Percentiles rank a stretch among this genome's conserved stretches.
phyloP scores from a whole-genome alignment of 92 coral and sea anemone genomes.

The Epizoanthus scotinus region DNA sequence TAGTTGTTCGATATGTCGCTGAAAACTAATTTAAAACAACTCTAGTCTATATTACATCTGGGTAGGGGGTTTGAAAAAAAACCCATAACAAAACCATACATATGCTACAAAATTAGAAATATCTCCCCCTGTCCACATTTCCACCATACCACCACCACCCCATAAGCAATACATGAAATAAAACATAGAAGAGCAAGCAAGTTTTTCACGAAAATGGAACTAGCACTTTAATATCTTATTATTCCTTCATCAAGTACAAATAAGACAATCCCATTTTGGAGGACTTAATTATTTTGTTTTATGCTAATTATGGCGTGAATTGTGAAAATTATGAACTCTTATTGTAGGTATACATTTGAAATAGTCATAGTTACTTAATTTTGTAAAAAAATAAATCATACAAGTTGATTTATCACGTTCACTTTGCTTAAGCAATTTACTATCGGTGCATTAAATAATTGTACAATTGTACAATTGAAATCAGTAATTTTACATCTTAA shows the following conservation, averaged over 20 bases:
- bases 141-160: conserved; percentile 26
- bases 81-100: conserved; percentile 24
- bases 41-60: conserved; percentile 35
- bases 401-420: too few species aligned
- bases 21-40: conserved; percentile 28
- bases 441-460: too few species aligned
- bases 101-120: conserved; percentile 19
- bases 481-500: neutral
- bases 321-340: conserved; percentile 9
- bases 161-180: too few species aligned
- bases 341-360: conserved; percentile 4
- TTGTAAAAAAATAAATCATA: too few species aligned
- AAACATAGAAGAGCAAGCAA: too few species aligned
- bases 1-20: conserved; percentile 53
- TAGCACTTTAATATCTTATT: too few species aligned
- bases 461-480: neutral
- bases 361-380: conserved; percentile 13
- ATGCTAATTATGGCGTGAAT: conserved; percentile 15
- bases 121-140: conserved; percentile 13
- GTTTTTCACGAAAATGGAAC: too few species aligned
- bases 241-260: neutral
- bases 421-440: too few species aligned
- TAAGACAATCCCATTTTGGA: conserved; percentile 19
- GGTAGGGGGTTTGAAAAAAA: conserved; percentile 17
- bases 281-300: neutral